Base-by-base conservation (phyloP, 2,888 invertebrate genomes). In the Pandemis corylana region DNA sequence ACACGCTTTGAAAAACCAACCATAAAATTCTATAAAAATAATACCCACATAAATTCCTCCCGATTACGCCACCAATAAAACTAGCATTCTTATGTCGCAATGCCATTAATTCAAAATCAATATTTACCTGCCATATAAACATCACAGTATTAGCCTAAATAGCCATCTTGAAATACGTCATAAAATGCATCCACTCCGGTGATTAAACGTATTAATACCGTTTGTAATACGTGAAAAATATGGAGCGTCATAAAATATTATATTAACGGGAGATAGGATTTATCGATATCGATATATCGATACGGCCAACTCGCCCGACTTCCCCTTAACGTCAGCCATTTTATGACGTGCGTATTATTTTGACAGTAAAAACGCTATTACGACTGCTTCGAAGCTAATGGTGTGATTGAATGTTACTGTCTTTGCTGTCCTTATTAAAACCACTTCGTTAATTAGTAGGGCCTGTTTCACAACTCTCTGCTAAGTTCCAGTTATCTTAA, bases 281-380 rank as follows among this genome's bases (percentile, higher is more conserved):
- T 76, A 72, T 76, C 75, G 75, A 77, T 81, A 80, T 20, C 46
- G 13, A 62, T 46, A 61, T 74, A 51, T 70, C 61, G 64, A 7
- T 49, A 64, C 15, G 46, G 49, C 74, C 77, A 71, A 76, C 76
- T 68, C 76, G 76, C 77, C 56, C 80, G 82, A 80, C 82, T 84
- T 84, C 80, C 80, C 82, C 82, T 84, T 85, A 85, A 86, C 82
- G 78, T 85, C 86, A 85, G 86, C 42, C 75, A 84, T 85, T 56
- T 85, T 86, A 86, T 84, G 83, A 79, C 73, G 71, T 61, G 72
- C 69, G 79, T 80, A 81, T 81, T 82, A 79, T 80, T 76, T 80
- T 80, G 81, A 79, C 69, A 65, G 59, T 77, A 77, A 80, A 76
- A 77, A 76, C 77, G 72, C 59, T 64, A 64, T 69, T 64, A 59